Conservation (phyloP, 2,888 invertebrate genomes). For the Vanessa cardui region DNA sequence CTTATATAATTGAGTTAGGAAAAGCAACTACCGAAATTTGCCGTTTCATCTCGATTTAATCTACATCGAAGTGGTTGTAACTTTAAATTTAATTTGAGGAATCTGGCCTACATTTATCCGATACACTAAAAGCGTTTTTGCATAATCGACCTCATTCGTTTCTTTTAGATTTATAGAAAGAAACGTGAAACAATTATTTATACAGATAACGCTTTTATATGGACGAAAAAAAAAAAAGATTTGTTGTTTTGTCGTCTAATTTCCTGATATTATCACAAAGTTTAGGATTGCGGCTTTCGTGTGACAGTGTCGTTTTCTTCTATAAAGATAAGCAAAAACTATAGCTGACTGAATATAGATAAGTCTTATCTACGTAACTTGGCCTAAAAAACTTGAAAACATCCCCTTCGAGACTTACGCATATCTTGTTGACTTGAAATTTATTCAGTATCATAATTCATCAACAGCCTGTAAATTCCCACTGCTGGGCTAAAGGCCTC, state of each 20-base stretch:
- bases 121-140: too few relatives aligned
- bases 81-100: too few relatives aligned
- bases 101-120: too few relatives aligned
- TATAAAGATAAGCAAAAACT: slow-evolving; percentile 4
- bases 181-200: neutral
- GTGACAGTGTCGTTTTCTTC: slow-evolving; percentile 9
- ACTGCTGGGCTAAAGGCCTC: too few relatives aligned
- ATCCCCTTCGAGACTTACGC: neutral
- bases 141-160: too few relatives aligned
- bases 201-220: neutral
- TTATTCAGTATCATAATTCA: neutral
- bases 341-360: neutral
- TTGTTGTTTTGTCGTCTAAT: neutral
- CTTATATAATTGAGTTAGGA: too few relatives aligned
- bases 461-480: too few relatives aligned
- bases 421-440: neutral
- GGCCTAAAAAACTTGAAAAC: neutral
- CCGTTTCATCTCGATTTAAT: too few relatives aligned
- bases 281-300: slow-evolving; percentile 5
- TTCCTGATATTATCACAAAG: neutral
- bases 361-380: slow-evolving; percentile 1
- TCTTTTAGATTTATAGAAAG: too few relatives aligned
- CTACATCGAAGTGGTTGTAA: too few relatives aligned
- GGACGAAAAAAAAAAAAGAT: neutral
- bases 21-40: too few relatives aligned